Conservation (phyloP, 2,113 vertebrate species). For the Colaptes auratus region DNA sequence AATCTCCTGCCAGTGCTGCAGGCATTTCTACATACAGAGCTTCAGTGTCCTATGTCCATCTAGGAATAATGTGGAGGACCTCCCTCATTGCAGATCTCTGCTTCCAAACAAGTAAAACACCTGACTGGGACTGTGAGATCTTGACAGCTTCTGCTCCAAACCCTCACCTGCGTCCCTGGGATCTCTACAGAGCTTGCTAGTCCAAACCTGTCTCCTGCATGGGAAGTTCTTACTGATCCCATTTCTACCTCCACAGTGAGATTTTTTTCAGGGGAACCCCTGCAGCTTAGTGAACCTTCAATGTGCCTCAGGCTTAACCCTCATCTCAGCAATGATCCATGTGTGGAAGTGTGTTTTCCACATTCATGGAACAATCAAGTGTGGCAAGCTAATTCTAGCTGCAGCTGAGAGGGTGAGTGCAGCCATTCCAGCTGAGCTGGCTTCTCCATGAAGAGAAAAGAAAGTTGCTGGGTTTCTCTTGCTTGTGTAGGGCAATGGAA, state of each 20-base stretch:
- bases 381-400: not conserved
- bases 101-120: not conserved
- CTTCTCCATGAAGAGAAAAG: not conserved
- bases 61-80: not conserved
- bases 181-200: not conserved
- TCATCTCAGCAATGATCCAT: not conserved
- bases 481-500: not conserved
- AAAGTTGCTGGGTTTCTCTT: not conserved
- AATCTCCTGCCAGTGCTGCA: not conserved
- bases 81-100: not conserved
- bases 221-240: not conserved
- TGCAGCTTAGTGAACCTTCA: not conserved
- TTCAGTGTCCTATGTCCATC: not conserved
- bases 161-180: not conserved
- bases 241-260: not conserved
- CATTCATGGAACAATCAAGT: not conserved
- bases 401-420: not conserved
- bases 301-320: not conserved
- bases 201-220: not conserved
- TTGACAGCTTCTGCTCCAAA: not conserved
- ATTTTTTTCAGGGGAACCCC: not conserved
- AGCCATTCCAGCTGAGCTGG: not conserved
- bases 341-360: not conserved
- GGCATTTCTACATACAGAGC: not conserved
- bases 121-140: not conserved